phyloP scores from a whole-genome alignment of 2,888 invertebrate species.

The Sericinus montela region DNA sequence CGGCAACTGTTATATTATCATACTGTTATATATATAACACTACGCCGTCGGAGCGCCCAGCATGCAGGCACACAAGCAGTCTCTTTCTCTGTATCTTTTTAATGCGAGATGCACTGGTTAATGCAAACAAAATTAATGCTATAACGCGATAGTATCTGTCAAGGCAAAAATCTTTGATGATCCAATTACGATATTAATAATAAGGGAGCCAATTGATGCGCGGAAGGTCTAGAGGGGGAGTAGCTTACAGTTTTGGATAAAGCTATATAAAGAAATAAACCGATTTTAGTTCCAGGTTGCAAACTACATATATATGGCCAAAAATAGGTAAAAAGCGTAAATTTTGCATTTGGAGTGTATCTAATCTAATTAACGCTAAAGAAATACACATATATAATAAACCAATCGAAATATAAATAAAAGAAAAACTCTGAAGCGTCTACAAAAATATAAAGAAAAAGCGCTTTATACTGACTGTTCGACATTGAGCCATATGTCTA shows the following conservation, averaged over 20 bases:
- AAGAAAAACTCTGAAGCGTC: conserved; percentile 51
- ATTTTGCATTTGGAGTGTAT: conserved; percentile 55
- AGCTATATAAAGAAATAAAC: conserved; percentile 43
- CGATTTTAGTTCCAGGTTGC: conserved; percentile 41
- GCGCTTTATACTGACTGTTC: conserved; percentile 42
- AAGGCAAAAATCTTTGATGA: conserved; percentile 31
- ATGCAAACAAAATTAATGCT: conserved; percentile 60
- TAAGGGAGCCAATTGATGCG: conserved; percentile 58
- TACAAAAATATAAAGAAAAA: conserved; percentile 64
- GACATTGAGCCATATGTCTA: conserved; percentile 35
- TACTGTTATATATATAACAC: conserved; percentile 16
- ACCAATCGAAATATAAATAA: conserved; percentile 45
- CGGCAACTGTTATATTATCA: too few species aligned
- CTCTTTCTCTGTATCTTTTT: conserved; percentile 23
- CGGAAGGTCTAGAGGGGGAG: conserved; percentile 70
- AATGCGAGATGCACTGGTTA: conserved; percentile 18
- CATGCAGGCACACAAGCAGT: conserved; percentile 55
- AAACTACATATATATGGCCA: conserved; percentile 58
- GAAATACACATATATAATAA: conserved; percentile 64
- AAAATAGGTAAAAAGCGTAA: conserved; percentile 55
- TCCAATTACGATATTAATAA: conserved; percentile 20
- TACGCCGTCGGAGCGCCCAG: conserved; percentile 26
- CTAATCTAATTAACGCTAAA: conserved; percentile 64
- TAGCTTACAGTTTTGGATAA: conserved; percentile 51
- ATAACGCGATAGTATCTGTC: conserved; percentile 28